Evolutionary conservation across 2,113 vertebrate genomes (phyloP).

Genomic region (Smithornis capensis): DNA sequence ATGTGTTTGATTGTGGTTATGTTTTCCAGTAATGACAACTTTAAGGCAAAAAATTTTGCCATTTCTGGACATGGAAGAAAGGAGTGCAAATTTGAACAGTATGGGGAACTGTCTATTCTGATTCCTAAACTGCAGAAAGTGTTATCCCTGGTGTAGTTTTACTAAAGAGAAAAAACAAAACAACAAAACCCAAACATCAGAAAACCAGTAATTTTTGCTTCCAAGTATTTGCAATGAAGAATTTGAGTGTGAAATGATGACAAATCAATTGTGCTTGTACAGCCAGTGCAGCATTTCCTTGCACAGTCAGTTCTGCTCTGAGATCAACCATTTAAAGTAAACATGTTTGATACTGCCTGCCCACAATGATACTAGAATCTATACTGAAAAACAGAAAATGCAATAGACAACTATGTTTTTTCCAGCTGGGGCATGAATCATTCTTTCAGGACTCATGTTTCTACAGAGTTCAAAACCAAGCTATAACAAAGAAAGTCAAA

Average conservation of each 20-base stretch:
- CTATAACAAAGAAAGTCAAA: neutral
- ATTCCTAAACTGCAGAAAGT: neutral
- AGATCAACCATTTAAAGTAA: neutral
- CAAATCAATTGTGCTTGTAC: neutral
- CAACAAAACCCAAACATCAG: neutral
- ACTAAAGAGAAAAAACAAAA: neutral
- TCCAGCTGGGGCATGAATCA: neutral
- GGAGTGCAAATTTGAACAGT: neutral
- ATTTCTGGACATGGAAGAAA: neutral
- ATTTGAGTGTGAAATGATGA: neutral
- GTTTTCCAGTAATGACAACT: neutral
- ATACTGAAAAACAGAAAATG: neutral
- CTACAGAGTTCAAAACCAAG: neutral
- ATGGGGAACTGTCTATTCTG: neutral
- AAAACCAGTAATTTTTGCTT: neutral
- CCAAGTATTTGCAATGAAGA: neutral
- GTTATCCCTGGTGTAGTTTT: neutral
- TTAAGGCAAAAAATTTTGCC: neutral
- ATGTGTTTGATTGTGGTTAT: neutral
- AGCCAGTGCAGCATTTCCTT: neutral
- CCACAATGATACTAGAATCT: neutral
- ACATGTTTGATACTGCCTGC: neutral
- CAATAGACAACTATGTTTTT: neutral
- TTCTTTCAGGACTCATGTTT: neutral
- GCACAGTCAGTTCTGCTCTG: neutral